Base-by-base conservation (phyloP, 1,140 invertebrate species). In the Heterodera carotae region DNA sequence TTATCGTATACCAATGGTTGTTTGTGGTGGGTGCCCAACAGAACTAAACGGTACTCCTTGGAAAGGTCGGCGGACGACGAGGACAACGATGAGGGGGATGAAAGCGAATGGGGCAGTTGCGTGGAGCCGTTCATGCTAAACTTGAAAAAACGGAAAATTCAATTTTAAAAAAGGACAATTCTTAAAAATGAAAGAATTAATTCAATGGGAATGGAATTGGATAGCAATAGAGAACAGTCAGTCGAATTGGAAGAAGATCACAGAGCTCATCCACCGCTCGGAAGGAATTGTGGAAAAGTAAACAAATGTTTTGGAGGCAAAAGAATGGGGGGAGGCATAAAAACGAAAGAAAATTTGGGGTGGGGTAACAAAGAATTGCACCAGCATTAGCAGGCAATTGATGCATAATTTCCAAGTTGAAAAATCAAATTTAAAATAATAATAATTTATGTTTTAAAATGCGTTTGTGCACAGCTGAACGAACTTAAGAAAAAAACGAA, bases 11-110 rank as follows among this genome's bases (percentile, higher is more conserved):
- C 76, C 76, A 78, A 34, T 34, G 76, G 76, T 34, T 80, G 2
- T 36, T 78, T 78, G 79, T 78, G 76, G 36, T 33, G 62, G n/a
- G 76, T 78, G 77, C 76, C 76, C 25, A 78, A 22, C 53, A 78
- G 15, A 29, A 78, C 56, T 25, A 78, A 29, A 15, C 77, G 62
- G 43, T 78, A 78, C 48, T 78, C 76, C 39, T 62, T 62, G 18
- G 67, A 25, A 29, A 68, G n/a, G n/a, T 70, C 69, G 56, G 69
- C 27, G 62, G 62, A 29, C 10, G 12, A 66, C 6, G 62, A 34
- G 29, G 62, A 66, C 27, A 66, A 34, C 62, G 29, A 66, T 4
- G 62, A 66, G 10, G 22, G 15, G 62, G 62, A 66, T 4, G 48
- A 56, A 22, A 15, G 48, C 12, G 48, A 22, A 2, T 53, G 12